phyloP scores from a whole-genome alignment of 53 echinoderm and acorn worm species.

The Temnopleurus reevesii region DNA sequence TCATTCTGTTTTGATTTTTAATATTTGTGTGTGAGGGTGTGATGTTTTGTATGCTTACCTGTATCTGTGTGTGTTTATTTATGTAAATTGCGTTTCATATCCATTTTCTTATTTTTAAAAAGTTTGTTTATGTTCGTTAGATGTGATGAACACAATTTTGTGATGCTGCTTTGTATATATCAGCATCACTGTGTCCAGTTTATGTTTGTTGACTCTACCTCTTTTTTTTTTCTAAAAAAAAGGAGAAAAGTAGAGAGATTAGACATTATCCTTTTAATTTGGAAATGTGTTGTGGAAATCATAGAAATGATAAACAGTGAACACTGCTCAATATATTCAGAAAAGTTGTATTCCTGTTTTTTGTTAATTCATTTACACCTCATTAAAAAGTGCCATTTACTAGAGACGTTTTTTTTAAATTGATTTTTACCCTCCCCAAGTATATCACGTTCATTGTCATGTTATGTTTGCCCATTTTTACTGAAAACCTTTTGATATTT shows the following conservation, averaged over 20 bases:
- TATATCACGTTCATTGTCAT: slow-evolving; percentile 2
- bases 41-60: slow-evolving; percentile 20
- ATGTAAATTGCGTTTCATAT: background rate
- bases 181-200: background rate
- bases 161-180: slow-evolving; percentile 39
- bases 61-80: slow-evolving; percentile 43
- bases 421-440: too few species aligned
- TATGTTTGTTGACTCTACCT: slow-evolving; percentile 39
- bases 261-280: too few species aligned
- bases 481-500: too few species aligned
- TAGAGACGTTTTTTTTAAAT: too few species aligned
- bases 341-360: too few species aligned
- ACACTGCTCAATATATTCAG: too few species aligned
- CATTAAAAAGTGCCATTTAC: too few species aligned
- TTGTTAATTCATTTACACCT: background rate
- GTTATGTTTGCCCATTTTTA: too few species aligned
- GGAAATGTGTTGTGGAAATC: too few species aligned
- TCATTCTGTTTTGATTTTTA: background rate
- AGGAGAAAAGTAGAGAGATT: too few species aligned
- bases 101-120: background rate
- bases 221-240: background rate
- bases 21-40: slow-evolving; percentile 32
- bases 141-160: slow-evolving; percentile 4
- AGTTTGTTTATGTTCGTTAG: background rate
- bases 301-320: too few species aligned